Conservation (phyloP, 2,113 vertebrate genomes). For the Leptobrachium ailaonicum region DNA sequence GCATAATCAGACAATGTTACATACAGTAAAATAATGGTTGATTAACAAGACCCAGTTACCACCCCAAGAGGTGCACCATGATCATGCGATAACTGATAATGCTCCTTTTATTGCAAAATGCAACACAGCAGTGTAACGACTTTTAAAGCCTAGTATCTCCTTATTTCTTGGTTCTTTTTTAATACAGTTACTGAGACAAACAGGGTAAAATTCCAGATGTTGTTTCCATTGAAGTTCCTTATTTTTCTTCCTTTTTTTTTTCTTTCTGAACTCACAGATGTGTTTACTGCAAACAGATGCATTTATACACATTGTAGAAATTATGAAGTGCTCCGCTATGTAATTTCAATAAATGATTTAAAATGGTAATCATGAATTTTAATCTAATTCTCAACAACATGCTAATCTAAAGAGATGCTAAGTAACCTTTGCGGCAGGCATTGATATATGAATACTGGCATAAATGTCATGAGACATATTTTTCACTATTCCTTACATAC, state of each 20-base stretch:
- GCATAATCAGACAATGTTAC: no score
- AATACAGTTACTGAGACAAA: not conserved
- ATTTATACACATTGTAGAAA: slow-evolving; percentile 56
- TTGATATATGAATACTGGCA: slow-evolving; percentile 60
- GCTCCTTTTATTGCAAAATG: no score
- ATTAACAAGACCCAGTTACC: no score
- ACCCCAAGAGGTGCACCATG: no score
- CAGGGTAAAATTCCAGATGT: slow-evolving; percentile 36
- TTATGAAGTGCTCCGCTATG: slow-evolving; percentile 49
- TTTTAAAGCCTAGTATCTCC: no score
- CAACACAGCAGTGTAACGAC: no score
- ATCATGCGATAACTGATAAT: no score
- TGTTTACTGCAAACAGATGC: slow-evolving; percentile 47
- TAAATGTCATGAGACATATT: slow-evolving; percentile 55
- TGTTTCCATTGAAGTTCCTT: not conserved
- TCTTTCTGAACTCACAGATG: slow-evolving; percentile 20
- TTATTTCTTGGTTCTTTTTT: not conserved
- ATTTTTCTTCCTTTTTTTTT: slow-evolving; percentile 22
- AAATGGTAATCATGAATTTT: slow-evolving; percentile 64
- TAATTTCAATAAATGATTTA: slow-evolving; percentile 65
- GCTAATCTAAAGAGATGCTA: slow-evolving; percentile 63
- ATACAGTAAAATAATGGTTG: no score
- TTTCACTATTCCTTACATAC: slow-evolving; percentile 47
- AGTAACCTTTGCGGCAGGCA: slow-evolving; percentile 59
- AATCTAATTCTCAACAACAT: slow-evolving; percentile 57